These are phyloP conservation scores for Aricia artaxerxes DNA, from an alignment of 2,888 invertebrate genomes.

Conservation along the genomic window DNA sequence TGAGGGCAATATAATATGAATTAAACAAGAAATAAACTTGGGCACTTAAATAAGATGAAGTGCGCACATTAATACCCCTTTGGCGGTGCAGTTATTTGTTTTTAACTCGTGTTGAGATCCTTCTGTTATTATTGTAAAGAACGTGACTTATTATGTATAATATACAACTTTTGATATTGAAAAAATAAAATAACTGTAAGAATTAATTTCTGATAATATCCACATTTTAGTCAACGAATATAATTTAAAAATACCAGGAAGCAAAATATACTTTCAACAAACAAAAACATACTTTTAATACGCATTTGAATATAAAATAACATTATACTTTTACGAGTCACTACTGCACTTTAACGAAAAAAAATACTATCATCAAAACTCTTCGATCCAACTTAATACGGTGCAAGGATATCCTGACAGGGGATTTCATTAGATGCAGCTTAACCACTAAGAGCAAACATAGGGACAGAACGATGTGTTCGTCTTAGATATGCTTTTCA, in stretches of 20 bases:
- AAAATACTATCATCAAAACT: conserved; percentile 50
- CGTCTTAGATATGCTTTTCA: conserved; percentile 62
- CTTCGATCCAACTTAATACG: conserved; percentile 48
- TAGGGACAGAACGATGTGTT: conserved; percentile 74
- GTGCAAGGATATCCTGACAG: conserved; percentile 75
- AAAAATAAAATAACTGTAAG: too few species aligned
- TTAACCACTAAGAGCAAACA: conserved; percentile 76
- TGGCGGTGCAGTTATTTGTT: background rate
- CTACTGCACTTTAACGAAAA: too few species aligned
- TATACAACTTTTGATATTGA: too few species aligned
- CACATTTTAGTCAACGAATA: too few species aligned
- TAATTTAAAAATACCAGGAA: too few species aligned
- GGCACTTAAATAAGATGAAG: conserved; percentile 19
- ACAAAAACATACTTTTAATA: too few species aligned
- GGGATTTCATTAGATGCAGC: conserved; percentile 81
- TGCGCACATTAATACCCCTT: conserved; percentile 11
- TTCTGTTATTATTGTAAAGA: background rate
- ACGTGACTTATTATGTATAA: too few species aligned
- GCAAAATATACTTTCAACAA: too few species aligned
- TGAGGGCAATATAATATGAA: conserved; percentile 17
- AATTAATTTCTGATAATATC: too few species aligned
- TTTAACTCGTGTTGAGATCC: background rate
- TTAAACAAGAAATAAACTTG: conserved; percentile 14
- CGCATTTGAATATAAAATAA: too few species aligned
- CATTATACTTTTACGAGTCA: too few species aligned